Conservation (phyloP, 2,113 vertebrate genomes). For the Nyctibius bracteatus region DNA sequence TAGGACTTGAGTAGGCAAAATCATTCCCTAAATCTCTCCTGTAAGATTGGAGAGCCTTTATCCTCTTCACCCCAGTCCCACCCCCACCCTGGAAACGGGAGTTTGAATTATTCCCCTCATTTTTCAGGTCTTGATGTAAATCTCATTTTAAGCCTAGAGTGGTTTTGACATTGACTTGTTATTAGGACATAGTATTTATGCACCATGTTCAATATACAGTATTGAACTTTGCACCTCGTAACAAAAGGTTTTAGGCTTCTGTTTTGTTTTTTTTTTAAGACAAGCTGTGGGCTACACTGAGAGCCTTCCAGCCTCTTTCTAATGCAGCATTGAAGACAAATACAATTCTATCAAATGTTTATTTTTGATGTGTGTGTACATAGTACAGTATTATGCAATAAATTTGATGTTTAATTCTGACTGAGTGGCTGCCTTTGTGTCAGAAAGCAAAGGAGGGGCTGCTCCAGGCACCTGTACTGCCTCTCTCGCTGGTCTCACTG, state of each 20-base stretch:
- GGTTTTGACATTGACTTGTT: constrained; percentile 63
- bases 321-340: constrained; percentile 68
- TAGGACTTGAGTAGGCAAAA: constrained; percentile 3
- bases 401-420: constrained; percentile 71
- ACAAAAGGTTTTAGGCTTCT: constrained; percentile 65
- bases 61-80: background rate
- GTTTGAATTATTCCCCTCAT: background rate
- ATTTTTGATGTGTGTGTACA: constrained; percentile 77
- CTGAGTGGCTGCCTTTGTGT: background rate
- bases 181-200: constrained; percentile 72
- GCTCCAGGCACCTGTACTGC: background rate
- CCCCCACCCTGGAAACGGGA: background rate
- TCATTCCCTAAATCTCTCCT: background rate
- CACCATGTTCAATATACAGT: constrained; percentile 42
- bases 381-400: constrained; percentile 77
- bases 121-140: constrained; percentile 54
- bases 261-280: constrained; percentile 62
- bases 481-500: fast-evolving
- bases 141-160: constrained; percentile 65
- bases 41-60: background rate
- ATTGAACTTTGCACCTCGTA: constrained; percentile 51
- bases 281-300: constrained; percentile 42
- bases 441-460: background rate
- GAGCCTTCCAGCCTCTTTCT: constrained; percentile 72
- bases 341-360: constrained; percentile 73